Evolutionary conservation across 2,797 vertebrate species (phyloP).

Genomic region (Protosalanx chinensis): DNA sequence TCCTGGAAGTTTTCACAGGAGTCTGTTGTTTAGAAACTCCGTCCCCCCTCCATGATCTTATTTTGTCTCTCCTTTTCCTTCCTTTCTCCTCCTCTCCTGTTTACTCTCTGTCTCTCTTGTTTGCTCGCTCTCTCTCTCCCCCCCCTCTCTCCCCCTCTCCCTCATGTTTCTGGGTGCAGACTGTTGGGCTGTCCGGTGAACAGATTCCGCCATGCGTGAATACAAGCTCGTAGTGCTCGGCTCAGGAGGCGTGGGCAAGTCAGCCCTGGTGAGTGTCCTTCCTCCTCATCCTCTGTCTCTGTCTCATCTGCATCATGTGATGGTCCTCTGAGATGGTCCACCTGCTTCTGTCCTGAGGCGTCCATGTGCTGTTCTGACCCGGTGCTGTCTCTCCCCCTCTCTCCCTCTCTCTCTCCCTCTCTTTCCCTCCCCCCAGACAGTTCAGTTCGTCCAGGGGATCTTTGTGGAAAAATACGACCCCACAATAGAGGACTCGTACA

Average conservation of each 20-base stretch:
- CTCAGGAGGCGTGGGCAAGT: constrained; percentile 99
- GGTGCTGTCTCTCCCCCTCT: no score
- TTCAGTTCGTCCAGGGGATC: constrained; percentile 99
- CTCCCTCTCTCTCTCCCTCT: neutral
- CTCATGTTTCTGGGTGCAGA: constrained; percentile 65
- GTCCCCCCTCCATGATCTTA: constrained; percentile 62
- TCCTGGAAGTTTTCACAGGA: neutral
- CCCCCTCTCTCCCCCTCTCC: constrained; percentile 29
- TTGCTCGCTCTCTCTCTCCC: constrained; percentile 13
- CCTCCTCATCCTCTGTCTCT: constrained; percentile 1
- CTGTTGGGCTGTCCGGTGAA: constrained; percentile 80
- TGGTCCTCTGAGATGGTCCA: neutral
- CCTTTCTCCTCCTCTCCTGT: constrained; percentile 22
- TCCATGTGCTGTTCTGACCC: no score
- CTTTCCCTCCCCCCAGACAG: constrained; percentile 71
- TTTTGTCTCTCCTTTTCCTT: constrained; percentile 62
- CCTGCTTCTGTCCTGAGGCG: neutral
- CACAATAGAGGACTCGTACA: constrained; percentile 99
- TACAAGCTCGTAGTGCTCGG: constrained; percentile 99
- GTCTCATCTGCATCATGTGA: no score
- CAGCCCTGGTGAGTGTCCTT: constrained; percentile 90
- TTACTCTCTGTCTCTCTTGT: neutral
- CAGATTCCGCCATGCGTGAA: constrained; percentile 96
- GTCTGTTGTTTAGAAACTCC: no score
- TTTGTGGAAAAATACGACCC: constrained; percentile 99